A percentile compares a stretch with the other conserved stretches of the same genome.
Conservation (phyloP, 2,888 invertebrate species). For the Idaea biselata region DNA sequence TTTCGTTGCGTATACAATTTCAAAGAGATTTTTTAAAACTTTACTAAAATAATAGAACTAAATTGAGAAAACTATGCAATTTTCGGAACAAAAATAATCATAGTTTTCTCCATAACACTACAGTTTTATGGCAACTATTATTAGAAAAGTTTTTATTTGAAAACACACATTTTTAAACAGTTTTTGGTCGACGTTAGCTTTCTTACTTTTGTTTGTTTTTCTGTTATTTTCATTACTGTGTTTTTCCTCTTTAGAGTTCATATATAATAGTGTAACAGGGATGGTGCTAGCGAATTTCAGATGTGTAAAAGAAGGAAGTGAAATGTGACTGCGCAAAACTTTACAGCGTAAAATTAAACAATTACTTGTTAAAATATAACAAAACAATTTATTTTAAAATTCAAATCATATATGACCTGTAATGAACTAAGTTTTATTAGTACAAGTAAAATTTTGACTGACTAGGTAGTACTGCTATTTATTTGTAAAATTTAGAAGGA, state of each 20-base stretch:
- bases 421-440: no score
- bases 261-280: no score
- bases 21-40: not conserved
- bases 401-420: no score
- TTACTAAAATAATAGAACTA: not conserved
- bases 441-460: no score
- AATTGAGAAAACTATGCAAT: not conserved
- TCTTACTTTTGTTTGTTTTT: not conserved
- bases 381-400: no score
- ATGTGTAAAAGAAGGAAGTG: no score
- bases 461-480: no score
- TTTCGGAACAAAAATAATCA: not conserved
- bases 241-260: slow-evolving; percentile 9
- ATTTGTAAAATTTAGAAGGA: no score
- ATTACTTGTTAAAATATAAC: no score
- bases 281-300: no score
- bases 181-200: not conserved
- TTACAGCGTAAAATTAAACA: no score
- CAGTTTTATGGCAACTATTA: not conserved
- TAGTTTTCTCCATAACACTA: not conserved
- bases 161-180: not conserved
- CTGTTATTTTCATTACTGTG: not conserved
- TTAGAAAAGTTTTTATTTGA: slow-evolving; percentile 1
- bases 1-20: not conserved
- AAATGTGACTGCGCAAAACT: no score